Percentiles rank a stretch among this genome's conserved stretches.
These are phyloP conservation scores for Manis pentadactyla DNA, from an alignment of 2,797 vertebrate species.

Conservation along the genomic window DNA sequence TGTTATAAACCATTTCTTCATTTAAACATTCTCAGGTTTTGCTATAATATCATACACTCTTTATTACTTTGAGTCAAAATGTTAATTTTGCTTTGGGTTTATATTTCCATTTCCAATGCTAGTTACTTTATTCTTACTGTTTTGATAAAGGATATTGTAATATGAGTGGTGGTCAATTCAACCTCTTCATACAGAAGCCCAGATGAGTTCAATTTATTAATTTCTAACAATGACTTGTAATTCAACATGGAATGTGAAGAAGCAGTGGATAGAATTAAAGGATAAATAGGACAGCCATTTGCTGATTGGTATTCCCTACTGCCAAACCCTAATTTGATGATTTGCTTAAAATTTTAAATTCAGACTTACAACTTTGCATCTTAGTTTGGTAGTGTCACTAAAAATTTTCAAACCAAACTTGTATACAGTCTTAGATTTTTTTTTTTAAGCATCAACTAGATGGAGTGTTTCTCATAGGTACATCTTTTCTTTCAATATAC, in stretches of 20 bases:
- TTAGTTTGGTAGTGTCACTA: background rate
- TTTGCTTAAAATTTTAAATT: constrained; percentile 14
- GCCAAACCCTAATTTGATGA: background rate
- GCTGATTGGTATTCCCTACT: background rate
- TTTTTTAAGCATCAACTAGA: background rate
- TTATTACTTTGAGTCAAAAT: constrained; percentile 22
- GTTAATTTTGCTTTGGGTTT: constrained; percentile 3
- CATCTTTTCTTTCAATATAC: background rate
- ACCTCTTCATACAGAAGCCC: background rate
- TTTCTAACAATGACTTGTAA: background rate
- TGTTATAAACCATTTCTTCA: background rate
- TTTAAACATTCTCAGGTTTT: constrained; percentile 5
- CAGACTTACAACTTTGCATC: background rate
- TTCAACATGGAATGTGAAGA: constrained; percentile 34
- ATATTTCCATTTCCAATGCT: background rate
- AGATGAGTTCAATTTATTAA: background rate
- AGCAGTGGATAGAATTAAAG: background rate
- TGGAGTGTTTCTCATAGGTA: background rate
- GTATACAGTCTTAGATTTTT: background rate
- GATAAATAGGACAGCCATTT: background rate
- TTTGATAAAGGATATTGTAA: background rate
- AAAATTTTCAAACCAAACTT: constrained; percentile 21
- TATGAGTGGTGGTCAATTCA: background rate
- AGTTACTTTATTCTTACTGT: background rate
- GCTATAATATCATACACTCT: background rate